These are phyloP conservation scores for Lasioglossum morio DNA, from an alignment of 2,888 invertebrate species.

Conservation along the genomic window DNA sequence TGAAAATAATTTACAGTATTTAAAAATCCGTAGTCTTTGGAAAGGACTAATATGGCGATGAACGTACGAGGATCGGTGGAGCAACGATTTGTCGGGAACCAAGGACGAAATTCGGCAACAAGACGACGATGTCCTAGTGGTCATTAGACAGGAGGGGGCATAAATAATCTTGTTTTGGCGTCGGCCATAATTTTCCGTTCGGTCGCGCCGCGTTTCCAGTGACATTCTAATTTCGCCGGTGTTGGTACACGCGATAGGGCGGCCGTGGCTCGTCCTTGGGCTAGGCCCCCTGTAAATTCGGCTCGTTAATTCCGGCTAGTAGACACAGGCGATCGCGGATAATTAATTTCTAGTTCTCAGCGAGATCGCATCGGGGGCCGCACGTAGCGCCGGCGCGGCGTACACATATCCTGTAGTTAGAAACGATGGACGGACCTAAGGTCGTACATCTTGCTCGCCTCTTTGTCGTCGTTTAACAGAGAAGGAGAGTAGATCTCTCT, in stretches of 20 bases:
- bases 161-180: conserved; percentile 16
- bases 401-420: conserved; percentile 42
- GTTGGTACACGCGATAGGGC: conserved; percentile 13
- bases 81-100: background rate
- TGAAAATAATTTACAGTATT: too few relatives aligned
- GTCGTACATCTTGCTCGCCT: conserved; percentile 64
- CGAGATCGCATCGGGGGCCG: conserved; percentile 63
- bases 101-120: background rate
- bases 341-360: conserved; percentile 69
- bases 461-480: conserved; percentile 33
- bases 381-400: conserved; percentile 58
- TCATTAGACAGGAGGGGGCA: background rate
- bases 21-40: background rate
- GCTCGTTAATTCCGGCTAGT: conserved; percentile 63
- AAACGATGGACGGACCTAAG: conserved; percentile 47
- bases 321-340: conserved; percentile 65
- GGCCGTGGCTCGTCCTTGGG: conserved; percentile 38
- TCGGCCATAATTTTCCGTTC: conserved; percentile 42
- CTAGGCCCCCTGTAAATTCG: conserved; percentile 45
- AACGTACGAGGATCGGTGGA: background rate
- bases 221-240: conserved; percentile 44
- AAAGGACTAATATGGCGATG: background rate
- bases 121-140: background rate
- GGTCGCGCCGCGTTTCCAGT: conserved; percentile 25
- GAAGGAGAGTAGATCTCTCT: background rate